These are phyloP conservation scores for Oreohelix idahoensis DNA, from an alignment of 1,140 invertebrate species.

Conservation along the genomic window DNA sequence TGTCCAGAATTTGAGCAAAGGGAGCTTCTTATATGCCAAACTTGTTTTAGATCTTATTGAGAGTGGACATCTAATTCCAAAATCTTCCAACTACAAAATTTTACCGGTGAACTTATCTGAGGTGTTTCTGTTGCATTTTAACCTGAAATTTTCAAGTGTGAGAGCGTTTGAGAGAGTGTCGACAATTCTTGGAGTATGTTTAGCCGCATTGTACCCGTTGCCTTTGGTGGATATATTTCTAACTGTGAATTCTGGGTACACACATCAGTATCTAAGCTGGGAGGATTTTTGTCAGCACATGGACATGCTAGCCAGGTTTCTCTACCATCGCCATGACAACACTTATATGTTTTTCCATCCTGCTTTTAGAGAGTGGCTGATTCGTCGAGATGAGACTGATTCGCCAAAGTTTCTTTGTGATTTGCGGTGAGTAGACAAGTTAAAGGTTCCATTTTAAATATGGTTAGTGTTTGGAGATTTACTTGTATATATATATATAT, in stretches of 20 bases:
- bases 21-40: slow-evolving; percentile 94
- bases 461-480: no score
- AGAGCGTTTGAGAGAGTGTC: slow-evolving; percentile 87
- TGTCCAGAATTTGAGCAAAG: slow-evolving; percentile 85
- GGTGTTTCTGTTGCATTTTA: slow-evolving; percentile 94
- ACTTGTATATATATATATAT: no score
- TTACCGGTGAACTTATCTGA: slow-evolving; percentile 92
- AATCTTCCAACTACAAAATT: slow-evolving; percentile 91
- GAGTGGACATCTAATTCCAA: slow-evolving; percentile 91
- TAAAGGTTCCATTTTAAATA: no score
- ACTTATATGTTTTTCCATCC: slow-evolving; percentile 98
- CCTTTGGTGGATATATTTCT: slow-evolving; percentile 93
- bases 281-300: slow-evolving; percentile 69
- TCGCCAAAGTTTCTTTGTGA: slow-evolving; percentile 89
- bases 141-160: slow-evolving; percentile 89
- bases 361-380: slow-evolving; percentile 95
- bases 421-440: slow-evolving; percentile 74
- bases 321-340: slow-evolving; percentile 90
- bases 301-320: slow-evolving; percentile 78
- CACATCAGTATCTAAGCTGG: slow-evolving; percentile 76
- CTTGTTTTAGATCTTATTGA: slow-evolving; percentile 94
- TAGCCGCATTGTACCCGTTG: slow-evolving; percentile 89
- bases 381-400: slow-evolving; percentile 90
- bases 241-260: slow-evolving; percentile 88
- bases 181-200: slow-evolving; percentile 86